Conservation (phyloP, 2,113 vertebrate species). For the Tychaedon coryphoeus region DNA sequence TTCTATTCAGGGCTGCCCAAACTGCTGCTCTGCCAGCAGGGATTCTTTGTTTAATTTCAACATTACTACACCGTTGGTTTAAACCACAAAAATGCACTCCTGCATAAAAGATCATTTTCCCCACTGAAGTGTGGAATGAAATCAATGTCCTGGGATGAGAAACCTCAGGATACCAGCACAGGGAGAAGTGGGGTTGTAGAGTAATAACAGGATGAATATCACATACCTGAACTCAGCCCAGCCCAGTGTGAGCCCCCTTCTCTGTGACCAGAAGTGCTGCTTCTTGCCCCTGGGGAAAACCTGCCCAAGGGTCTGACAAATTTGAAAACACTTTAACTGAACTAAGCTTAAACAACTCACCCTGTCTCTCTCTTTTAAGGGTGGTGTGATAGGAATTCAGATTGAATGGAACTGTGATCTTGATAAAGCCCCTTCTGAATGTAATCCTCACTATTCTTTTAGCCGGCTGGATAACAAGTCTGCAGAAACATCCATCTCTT, state of each 20-base stretch:
- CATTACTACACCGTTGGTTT: accelerated
- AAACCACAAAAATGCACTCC: background rate
- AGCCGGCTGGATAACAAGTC: conserved; percentile 84
- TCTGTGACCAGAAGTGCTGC: background rate
- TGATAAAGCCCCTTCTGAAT: conserved; percentile 84
- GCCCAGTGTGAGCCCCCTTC: background rate
- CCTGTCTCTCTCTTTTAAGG: conserved; percentile 76
- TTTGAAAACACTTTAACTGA: background rate
- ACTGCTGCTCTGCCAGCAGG: background rate
- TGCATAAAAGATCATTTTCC: background rate
- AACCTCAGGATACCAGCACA: background rate
- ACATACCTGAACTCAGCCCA: background rate
- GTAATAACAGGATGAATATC: no score
- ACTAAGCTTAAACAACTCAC: conserved; percentile 11
- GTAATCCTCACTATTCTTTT: conserved; percentile 89
- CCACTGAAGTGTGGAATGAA: background rate
- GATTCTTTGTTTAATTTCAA: background rate
- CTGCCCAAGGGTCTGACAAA: background rate
- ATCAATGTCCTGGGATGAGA: background rate
- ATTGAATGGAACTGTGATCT: conserved; percentile 96
- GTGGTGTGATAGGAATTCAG: conserved; percentile 89
- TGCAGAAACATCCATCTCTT: conserved; percentile 75
- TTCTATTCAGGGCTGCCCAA: background rate
- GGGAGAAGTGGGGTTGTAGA: background rate
- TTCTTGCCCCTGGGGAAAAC: background rate